Percentiles rank a stretch among this genome's conserved stretches.
phyloP scores from a whole-genome alignment of 2,797 vertebrate species.

The Pseudotriccus pelzelni region DNA sequence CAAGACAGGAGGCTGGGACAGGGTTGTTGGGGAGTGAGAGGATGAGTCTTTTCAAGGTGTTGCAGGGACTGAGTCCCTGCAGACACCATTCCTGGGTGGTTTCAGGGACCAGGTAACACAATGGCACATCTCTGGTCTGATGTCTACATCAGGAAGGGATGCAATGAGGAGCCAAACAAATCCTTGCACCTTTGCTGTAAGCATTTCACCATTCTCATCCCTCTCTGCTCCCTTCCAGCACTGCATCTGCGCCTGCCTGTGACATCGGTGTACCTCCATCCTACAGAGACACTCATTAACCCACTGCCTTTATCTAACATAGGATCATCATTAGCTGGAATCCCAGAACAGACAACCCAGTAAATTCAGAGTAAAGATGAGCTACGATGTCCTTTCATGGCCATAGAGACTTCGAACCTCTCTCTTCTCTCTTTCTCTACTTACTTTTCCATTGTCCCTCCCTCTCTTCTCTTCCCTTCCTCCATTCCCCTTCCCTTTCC shows the following conservation, averaged over 20 bases:
- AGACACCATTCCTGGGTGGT: neutral
- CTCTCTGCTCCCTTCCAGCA: neutral
- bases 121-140: neutral
- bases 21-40: neutral
- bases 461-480: no score
- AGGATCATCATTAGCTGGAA: neutral
- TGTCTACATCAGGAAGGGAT: neutral
- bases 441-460: neutral
- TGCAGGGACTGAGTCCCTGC: neutral
- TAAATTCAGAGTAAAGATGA: neutral
- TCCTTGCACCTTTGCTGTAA: neutral
- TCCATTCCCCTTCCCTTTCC: neutral
- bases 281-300: neutral
- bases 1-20: neutral
- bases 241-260: neutral
- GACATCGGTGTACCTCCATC: neutral
- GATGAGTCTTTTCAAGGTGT: neutral
- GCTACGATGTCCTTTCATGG: rapidly evolving
- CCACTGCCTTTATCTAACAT: neutral
- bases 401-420: neutral
- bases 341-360: neutral
- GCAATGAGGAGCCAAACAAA: neutral
- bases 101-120: neutral
- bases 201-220: neutral
- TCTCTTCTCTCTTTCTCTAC: neutral